Base-by-base conservation (phyloP, 2,113 vertebrate species). In the Formicarius rufipectus region DNA sequence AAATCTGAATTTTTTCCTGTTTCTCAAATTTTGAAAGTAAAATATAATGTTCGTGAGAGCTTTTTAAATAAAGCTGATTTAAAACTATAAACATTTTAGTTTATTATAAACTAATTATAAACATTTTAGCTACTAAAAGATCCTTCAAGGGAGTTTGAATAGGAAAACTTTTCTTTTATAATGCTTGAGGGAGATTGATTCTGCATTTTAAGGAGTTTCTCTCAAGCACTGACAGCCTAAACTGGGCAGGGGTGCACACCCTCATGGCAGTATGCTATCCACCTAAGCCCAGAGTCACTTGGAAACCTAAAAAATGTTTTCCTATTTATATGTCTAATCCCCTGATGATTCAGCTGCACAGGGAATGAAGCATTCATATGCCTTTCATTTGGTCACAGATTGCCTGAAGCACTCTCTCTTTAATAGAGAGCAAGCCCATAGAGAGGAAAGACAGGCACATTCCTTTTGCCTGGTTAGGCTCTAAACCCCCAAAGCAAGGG, bases 211-310 rank as follows among this genome's bases (percentile, higher is more conserved):
- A 66, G 31, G 22, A 52, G 33, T 66, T 76, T 27, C 63, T 72
- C 3, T 3, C 24, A 74, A 66, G 28, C 49, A 83, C 11, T 24
- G 12, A 58, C n/a, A 68, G 28, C 35, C 49, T 19, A 56, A 58
- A 42, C 7, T 5, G 14, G 25, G 33, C 37, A 63, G 39, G 22
- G 17, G 5, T 7, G 13, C 22, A 59, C 16, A 18, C 4, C 12
- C 25, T 33, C 0, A 0, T 30, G 40, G 52, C 12, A 17, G 4
- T 5, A 42, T 7, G 23, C 18, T 71, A 14, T 49, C 64, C 24
- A 59, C 52, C 68, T 19, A 20, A 79, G 35, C 35, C 50, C 52
- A 71, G 23, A 30, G 62, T 33, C 25, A 62, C 63, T 67, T 35
- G 22, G 35, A 69, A 75, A 71, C 22, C 28, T 25, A 53, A 31